These are phyloP conservation scores for Porites lutea DNA, from an alignment of 64 coral and sea anemone genomes.

Conservation along the genomic window DNA sequence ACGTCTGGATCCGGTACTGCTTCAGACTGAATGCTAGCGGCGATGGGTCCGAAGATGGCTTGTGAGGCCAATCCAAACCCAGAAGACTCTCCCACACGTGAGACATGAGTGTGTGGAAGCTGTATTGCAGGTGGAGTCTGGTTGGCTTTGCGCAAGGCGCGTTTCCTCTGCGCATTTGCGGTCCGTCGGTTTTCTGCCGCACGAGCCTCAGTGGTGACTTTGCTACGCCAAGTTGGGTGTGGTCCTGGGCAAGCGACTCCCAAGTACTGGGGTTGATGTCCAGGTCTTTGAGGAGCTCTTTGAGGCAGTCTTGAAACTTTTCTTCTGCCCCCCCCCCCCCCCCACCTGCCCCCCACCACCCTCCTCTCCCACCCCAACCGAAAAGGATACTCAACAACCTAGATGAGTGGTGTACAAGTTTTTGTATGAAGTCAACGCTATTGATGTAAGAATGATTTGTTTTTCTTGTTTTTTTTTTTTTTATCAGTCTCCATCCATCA, in stretches of 20 bases:
- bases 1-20: too few species aligned
- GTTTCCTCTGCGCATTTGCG: not conserved
- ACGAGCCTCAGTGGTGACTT: too few species aligned
- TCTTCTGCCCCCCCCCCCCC: slow-evolving; percentile 18
- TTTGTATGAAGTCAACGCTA: too few species aligned
- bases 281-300: slow-evolving; percentile 9
- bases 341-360: too few species aligned
- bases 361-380: too few species aligned
- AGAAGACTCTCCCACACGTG: not conserved
- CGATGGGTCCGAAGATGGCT: not conserved
- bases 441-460: not conserved
- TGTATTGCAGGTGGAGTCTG: not conserved
- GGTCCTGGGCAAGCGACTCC: not conserved
- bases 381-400: too few species aligned
- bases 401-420: too few species aligned
- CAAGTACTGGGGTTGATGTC: not conserved
- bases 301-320: slow-evolving; percentile 16
- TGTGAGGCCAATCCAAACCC: not conserved
- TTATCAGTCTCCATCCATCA: slow-evolving; percentile 63
- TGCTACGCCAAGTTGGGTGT: not conserved
- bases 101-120: not conserved
- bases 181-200: not conserved
- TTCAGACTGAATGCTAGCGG: not conserved
- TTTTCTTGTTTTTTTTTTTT: not conserved
- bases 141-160: not conserved